A percentile compares a stretch with the other conserved stretches of the same genome.
Evolutionary conservation across 2,888 invertebrate species (phyloP).

Genomic region (Hetaerina titia): DNA sequence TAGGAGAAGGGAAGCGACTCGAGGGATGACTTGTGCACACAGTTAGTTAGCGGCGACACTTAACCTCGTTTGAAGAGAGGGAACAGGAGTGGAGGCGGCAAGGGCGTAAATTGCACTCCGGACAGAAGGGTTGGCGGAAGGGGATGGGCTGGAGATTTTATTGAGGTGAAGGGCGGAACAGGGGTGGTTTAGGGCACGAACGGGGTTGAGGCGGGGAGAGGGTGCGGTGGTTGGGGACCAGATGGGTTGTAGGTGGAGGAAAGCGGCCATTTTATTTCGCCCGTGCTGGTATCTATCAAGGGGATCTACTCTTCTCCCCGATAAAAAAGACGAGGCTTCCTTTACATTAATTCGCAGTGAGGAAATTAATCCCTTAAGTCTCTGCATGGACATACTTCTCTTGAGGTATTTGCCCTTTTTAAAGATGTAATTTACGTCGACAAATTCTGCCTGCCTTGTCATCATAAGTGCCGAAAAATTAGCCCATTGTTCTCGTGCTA

Average conservation of each 20-base stretch:
- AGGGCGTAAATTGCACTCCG: not conserved
- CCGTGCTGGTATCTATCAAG: not conserved
- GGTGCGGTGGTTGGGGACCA: not conserved
- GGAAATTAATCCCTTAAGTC: not conserved
- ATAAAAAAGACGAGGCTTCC: not conserved
- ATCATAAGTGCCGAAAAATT: not conserved
- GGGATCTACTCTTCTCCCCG: not conserved
- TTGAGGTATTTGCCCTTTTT: not conserved
- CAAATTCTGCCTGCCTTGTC: not conserved
- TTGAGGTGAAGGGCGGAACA: not conserved
- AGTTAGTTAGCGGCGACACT: conserved; percentile 49
- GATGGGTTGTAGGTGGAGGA: not conserved
- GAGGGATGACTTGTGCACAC: conserved; percentile 48
- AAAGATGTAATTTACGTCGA: not conserved
- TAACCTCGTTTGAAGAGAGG: conserved; percentile 37
- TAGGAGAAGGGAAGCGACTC: not conserved
- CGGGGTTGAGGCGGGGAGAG: not conserved
- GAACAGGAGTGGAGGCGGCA: not conserved
- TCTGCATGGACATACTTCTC: not conserved
- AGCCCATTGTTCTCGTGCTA: too few relatives aligned
- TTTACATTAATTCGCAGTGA: not conserved
- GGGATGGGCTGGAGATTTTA: not conserved
- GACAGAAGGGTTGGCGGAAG: not conserved
- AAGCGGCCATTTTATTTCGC: not conserved
- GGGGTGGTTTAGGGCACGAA: not conserved